Evolutionary conservation across 2,888 invertebrate genomes (phyloP), one percentile per base, ranked within the genome.

Genomic region (Thera britannica): DNA sequence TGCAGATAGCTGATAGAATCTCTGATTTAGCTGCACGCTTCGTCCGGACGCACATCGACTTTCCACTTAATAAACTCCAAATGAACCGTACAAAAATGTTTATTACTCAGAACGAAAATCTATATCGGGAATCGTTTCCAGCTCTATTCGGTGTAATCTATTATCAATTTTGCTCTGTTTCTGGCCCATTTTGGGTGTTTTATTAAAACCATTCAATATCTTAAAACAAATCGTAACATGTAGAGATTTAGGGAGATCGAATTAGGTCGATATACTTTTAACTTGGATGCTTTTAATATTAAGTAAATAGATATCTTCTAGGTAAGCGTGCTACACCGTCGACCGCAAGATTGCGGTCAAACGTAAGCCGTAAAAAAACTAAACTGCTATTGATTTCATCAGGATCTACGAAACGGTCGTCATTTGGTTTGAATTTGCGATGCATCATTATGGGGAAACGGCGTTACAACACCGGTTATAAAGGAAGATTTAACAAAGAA

Each of bases 61-160:
- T 90, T 90, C 89, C 89, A 87, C 87, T 81, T 84, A 86, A 90
- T 90, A 89, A 87, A 88, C 76, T 85, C 81, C 88, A 86, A 90
- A 89, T 87, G 89, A 86, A 81, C 84, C 86, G 88, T 74, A 79
- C 75, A 68, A 83, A 89, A 52, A 90, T 86, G 85, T 85, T 87
- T 84, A 86, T 85, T 86, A 83, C 79, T 79, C 79, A 79, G 78
- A 75, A 78, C 77, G 78, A 79, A 79, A 79, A 77, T 82, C 77
- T 82, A 78, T 82, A 81, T 79, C 74, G 78, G 78, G 79, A 72
- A 77, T 79, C 73, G 76, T 75, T 79, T 75, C 77, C 57, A 68
- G 72, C 68, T 76, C 75, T 80, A 83, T 82, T 77, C 77, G 72
- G 73, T 73, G 61, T 55, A 74, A 70, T 73, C 64, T 71, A 70